phyloP scores from a whole-genome alignment of 2,797 vertebrate genomes.

The Pseudochirops cupreus region DNA sequence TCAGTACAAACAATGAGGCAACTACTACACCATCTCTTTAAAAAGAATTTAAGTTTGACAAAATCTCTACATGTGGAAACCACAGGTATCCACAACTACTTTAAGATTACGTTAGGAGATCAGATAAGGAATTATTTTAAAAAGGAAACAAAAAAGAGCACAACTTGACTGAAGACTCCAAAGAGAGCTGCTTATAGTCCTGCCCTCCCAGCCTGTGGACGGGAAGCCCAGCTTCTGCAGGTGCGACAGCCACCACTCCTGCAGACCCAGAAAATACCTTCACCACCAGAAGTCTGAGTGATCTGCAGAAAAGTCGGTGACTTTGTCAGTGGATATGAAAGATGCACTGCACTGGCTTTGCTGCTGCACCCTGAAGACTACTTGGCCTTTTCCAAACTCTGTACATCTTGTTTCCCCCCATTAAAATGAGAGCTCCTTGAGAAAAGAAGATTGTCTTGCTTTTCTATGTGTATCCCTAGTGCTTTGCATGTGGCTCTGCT shows the following conservation, averaged over 20 bases:
- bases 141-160: not conserved
- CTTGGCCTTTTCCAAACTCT: not conserved
- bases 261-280: not conserved
- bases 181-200: not conserved
- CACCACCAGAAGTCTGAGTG: not conserved
- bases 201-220: not conserved
- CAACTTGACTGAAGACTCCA: not conserved
- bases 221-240: not conserved
- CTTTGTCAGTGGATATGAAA: not conserved
- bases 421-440: not conserved
- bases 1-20: not conserved
- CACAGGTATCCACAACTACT: not conserved
- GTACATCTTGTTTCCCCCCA: not conserved
- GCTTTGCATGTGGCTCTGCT: not conserved
- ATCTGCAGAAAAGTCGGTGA: not conserved
- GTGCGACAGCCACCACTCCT: not conserved
- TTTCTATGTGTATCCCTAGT: not conserved
- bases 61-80: not conserved
- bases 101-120: not conserved
- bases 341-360: not conserved
- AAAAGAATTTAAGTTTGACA: not conserved
- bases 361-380: not conserved
- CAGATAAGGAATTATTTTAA: not conserved
- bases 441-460: not conserved
- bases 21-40: not conserved